Evolutionary conservation across 2,113 vertebrate genomes (phyloP), one percentile per base, ranked within the genome.

Genomic region (Seriola dumerili): DNA sequence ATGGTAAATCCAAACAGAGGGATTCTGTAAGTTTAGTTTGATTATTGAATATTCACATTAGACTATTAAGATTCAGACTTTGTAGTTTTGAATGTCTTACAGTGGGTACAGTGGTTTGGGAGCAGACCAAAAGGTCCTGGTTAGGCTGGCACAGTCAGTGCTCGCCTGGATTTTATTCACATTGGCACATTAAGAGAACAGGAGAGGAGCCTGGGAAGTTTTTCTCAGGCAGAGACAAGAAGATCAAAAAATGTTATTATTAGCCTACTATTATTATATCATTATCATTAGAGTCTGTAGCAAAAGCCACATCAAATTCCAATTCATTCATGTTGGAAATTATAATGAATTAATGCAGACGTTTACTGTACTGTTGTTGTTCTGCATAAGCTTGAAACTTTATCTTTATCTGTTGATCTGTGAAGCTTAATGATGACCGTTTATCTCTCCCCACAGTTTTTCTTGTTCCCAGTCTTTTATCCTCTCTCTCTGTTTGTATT

Each of bases 131-230:
- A 72, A 46, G 19, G 65, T 76, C 76, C 21, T 79, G 72, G 82
- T 83, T 74, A 55, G 19, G 10, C 65, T 84, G 74, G 89, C 46
- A 77, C 55, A 59, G 42, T 59, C 69, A 61, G 5, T 1, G 42
- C 66, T 62, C 5, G 23, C 23, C 66, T 86, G 72, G 61, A 40
- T 87, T 76, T 16, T 11, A 71, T 65, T 80, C 34, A 62, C 48
- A 44, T 29, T 74, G 72, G 70, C 65, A 76, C n/a, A 66, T 17
- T 3, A 42, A 38, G 69, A 80, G 50, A 0, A 29, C 13, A 17
- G 13, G 21, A 72, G 32, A 21, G 5, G 38, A 76, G 46, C 68
- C 78, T 66, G 72, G 64, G 74, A 81, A 40, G 66, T 19, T 55
- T 85, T 75, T 86, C 63, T 81, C 70, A 38, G 40, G 40, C 6